Percentiles rank a stretch among this genome's conserved stretches.
Conservation (phyloP, 2,888 invertebrate genomes). For the Drosophila siamana region DNA sequence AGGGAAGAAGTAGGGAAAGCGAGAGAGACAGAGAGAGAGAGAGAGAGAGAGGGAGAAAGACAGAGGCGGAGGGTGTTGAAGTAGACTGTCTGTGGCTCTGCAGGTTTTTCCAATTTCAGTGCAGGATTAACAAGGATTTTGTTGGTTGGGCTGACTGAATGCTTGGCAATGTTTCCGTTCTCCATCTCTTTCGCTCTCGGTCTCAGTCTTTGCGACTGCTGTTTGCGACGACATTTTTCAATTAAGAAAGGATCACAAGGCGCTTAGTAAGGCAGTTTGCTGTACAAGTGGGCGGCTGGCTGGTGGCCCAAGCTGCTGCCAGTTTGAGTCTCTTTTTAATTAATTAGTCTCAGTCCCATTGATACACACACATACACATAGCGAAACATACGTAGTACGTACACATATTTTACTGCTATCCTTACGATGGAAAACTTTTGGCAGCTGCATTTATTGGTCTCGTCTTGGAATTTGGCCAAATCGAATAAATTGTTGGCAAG, state of each 20-base stretch:
- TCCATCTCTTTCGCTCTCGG: too few relatives aligned
- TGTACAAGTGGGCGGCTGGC: constrained; percentile 14
- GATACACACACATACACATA: constrained; percentile 6
- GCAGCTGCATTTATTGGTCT: constrained; percentile 56
- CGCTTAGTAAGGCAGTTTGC: constrained; percentile 80
- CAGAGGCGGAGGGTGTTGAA: background rate
- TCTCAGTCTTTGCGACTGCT: constrained; percentile 22
- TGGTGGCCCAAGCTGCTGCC: constrained; percentile 31
- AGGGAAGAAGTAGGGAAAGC: background rate
- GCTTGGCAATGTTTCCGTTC: constrained; percentile 19
- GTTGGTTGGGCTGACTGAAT: constrained; percentile 40
- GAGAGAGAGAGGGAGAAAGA: background rate
- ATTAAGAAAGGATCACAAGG: constrained; percentile 82
- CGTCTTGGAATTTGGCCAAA: constrained; percentile 50
- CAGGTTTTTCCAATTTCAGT: constrained; percentile 83
- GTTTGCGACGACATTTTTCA: constrained; percentile 82
- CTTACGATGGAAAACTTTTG: constrained; percentile 45
- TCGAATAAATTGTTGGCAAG: constrained; percentile 35
- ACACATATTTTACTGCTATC: constrained; percentile 4
- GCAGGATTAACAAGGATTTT: constrained; percentile 82
- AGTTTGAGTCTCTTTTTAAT: constrained; percentile 61
- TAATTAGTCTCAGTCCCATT: constrained; percentile 62
- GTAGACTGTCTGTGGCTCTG: constrained; percentile 48
- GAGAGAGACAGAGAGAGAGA: background rate
- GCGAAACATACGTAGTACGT: too few relatives aligned